A percentile compares a stretch with the other conserved stretches of the same genome.
These are phyloP conservation scores for Semnornis frantzii DNA, from an alignment of 2,113 vertebrate species.

Conservation along the genomic window DNA sequence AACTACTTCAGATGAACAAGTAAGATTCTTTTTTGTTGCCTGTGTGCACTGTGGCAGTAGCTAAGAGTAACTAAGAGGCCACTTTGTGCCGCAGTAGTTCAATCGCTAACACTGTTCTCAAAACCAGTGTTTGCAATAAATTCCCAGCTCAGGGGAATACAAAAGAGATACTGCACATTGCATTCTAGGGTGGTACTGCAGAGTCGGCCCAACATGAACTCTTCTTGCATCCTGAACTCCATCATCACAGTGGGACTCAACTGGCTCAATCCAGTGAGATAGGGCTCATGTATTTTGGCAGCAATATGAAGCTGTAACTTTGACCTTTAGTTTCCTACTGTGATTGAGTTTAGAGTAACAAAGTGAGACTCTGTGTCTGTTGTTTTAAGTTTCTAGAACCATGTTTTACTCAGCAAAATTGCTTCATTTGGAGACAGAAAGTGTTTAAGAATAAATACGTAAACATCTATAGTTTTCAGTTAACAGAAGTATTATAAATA, in stretches of 20 bases:
- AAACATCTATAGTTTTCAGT: neutral
- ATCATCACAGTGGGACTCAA: slow-evolving; percentile 80
- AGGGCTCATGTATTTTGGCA: slow-evolving; percentile 79
- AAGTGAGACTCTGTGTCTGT: slow-evolving; percentile 53
- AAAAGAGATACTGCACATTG: slow-evolving; percentile 58
- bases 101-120: slow-evolving; percentile 66
- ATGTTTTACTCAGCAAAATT: neutral
- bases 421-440: slow-evolving; percentile 12
- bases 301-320: slow-evolving; percentile 67
- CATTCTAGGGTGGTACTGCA: slow-evolving; percentile 65
- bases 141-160: slow-evolving; percentile 64
- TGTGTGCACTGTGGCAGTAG: slow-evolving; percentile 54
- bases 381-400: slow-evolving; percentile 57
- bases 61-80: slow-evolving; percentile 66
- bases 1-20: slow-evolving; percentile 62
- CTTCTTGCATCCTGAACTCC: slow-evolving; percentile 74
- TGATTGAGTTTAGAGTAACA: slow-evolving; percentile 73
- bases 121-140: slow-evolving; percentile 73
- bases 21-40: slow-evolving; percentile 73
- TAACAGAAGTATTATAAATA: neutral
- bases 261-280: slow-evolving; percentile 66
- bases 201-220: slow-evolving; percentile 70
- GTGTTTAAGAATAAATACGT: neutral
- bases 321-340: slow-evolving; percentile 79
- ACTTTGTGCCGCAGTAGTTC: slow-evolving; percentile 74